phyloP scores from a whole-genome alignment of 1,140 invertebrate genomes.

The Chelonus insularis region DNA sequence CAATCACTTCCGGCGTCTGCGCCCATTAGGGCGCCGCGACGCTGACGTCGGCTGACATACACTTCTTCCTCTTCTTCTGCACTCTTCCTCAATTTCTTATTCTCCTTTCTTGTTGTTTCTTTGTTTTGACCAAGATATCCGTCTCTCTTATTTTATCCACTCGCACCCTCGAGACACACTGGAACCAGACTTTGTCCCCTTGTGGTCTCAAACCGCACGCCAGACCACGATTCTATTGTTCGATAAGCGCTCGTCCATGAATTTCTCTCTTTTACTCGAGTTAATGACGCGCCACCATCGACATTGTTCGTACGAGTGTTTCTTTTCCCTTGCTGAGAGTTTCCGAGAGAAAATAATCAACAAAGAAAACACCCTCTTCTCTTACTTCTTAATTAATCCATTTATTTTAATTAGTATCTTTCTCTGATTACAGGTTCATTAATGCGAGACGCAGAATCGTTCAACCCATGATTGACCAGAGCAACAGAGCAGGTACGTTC shows the following conservation, averaged over 20 bases:
- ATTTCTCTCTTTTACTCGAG: slow-evolving; percentile 32
- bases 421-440: slow-evolving; percentile 86
- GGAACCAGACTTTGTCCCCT: slow-evolving; percentile 22
- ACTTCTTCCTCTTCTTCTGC: slow-evolving; percentile 27
- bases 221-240: slow-evolving; percentile 59
- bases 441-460: slow-evolving; percentile 97
- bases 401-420: slow-evolving; percentile 5
- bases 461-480: slow-evolving; percentile 96
- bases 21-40: slow-evolving; percentile 61
- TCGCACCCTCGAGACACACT: slow-evolving; percentile 18
- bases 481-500: slow-evolving; percentile 94
- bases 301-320: slow-evolving; percentile 27
- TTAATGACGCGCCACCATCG: slow-evolving; percentile 28
- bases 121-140: slow-evolving; percentile 30
- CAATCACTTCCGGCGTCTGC: slow-evolving; percentile 64
- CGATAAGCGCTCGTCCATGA: slow-evolving; percentile 51
- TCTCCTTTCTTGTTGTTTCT: slow-evolving; percentile 10
- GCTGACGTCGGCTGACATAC: slow-evolving; percentile 61
- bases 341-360: background rate
- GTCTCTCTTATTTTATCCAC: slow-evolving; percentile 25
- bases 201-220: slow-evolving; percentile 47
- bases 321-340: background rate
- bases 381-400: background rate
- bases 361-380: background rate
- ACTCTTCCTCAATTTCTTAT: slow-evolving; percentile 4